These are phyloP conservation scores for Carapus acus DNA, from an alignment of 2,797 vertebrate species.

Conservation along the genomic window DNA sequence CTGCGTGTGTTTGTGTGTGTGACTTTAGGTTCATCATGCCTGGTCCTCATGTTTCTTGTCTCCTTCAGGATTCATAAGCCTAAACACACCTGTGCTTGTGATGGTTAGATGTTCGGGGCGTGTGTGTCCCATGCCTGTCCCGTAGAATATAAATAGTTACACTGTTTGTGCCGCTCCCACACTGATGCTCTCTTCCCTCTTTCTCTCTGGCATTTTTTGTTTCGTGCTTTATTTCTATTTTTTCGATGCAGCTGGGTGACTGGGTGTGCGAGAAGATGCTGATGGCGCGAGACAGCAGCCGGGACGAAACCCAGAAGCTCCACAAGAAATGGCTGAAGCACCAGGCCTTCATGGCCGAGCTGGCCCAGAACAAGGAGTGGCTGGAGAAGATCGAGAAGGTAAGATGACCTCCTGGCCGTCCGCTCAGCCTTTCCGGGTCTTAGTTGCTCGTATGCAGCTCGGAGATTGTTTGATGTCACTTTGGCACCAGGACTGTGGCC, in stretches of 20 bases:
- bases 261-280: slow-evolving; percentile 85
- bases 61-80: too few relatives aligned
- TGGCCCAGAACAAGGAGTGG: slow-evolving; percentile 90
- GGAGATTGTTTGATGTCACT: too few relatives aligned
- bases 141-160: too few relatives aligned
- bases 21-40: slow-evolving; percentile 57
- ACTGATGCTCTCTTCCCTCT: slow-evolving; percentile 17
- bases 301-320: slow-evolving; percentile 81
- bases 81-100: too few relatives aligned
- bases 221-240: neutral
- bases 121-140: too few relatives aligned
- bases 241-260: slow-evolving; percentile 70
- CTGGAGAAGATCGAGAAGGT: slow-evolving; percentile 89
- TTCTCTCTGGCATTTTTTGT: neutral
- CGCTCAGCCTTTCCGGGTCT: neutral
- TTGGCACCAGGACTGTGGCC: too few relatives aligned
- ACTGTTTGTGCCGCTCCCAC: too few relatives aligned
- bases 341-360: slow-evolving; percentile 88
- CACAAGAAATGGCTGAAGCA: slow-evolving; percentile 91
- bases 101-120: too few relatives aligned
- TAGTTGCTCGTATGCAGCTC: neutral
- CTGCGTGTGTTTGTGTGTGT: slow-evolving; percentile 47
- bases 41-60: slow-evolving; percentile 38
- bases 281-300: slow-evolving; percentile 79
- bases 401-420: slow-evolving; percentile 40